These are phyloP conservation scores for Chlorospingus flavigularis DNA, from an alignment of 2,797 vertebrate species.

Conservation along the genomic window DNA sequence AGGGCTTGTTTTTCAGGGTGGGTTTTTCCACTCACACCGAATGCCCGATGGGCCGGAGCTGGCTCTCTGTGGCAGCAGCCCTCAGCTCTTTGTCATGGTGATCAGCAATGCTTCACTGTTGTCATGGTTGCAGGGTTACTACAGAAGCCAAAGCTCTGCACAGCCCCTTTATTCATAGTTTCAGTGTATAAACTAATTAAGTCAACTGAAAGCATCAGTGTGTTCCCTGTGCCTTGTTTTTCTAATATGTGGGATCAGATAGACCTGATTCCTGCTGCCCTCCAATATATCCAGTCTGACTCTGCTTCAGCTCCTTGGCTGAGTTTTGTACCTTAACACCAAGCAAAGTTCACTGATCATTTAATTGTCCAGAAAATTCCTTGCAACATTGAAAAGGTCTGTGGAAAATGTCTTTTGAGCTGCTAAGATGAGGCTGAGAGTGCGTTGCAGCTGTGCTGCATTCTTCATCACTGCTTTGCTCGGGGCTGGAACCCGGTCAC, in stretches of 20 bases:
- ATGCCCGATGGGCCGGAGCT: neutral
- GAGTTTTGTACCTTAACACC: neutral
- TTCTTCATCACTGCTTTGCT: neutral
- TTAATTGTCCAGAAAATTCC: neutral
- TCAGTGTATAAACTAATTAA: conserved; percentile 52
- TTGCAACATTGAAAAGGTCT: neutral
- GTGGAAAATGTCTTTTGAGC: conserved; percentile 4
- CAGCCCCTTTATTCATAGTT: conserved; percentile 60
- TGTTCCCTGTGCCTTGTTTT: conserved; percentile 23
- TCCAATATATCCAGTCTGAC: neutral
- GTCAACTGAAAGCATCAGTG: conserved; percentile 21
- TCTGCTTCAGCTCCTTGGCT: neutral
- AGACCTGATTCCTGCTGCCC: neutral
- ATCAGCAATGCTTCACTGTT: conserved; percentile 61
- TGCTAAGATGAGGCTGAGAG: neutral
- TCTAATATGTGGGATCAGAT: neutral
- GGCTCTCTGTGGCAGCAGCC: neutral
- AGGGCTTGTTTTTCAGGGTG: neutral
- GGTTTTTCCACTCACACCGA: neutral
- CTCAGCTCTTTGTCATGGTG: conserved; percentile 61
- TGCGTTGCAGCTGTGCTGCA: neutral
- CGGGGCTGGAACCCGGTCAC: neutral
- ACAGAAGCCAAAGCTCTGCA: conserved; percentile 45
- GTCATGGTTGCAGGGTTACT: conserved; percentile 67
- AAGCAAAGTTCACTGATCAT: neutral